Percentiles rank a stretch among this genome's conserved stretches.
Evolutionary conservation across 1,140 invertebrate genomes (phyloP).

Genomic region (Bombus balteatus): DNA sequence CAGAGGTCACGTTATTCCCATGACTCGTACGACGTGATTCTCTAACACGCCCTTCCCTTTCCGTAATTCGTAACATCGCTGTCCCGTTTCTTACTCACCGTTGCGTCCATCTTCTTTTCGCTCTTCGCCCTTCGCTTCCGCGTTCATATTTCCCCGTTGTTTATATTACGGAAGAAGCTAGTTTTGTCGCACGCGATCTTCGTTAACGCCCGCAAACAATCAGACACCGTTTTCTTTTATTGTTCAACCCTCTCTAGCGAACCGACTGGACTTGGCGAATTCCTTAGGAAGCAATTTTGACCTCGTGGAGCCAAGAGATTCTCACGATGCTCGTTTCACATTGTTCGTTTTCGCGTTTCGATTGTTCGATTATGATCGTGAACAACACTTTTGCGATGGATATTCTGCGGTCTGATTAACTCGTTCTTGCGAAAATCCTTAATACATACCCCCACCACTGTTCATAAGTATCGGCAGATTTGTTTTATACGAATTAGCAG

Average conservation of each 20-base stretch:
- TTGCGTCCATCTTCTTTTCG: background rate
- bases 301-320: background rate
- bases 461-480: too few relatives aligned
- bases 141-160: background rate
- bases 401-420: background rate
- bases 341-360: background rate
- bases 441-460: too few relatives aligned
- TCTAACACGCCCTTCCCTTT: background rate
- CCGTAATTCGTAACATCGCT: background rate
- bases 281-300: background rate
- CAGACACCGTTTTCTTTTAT: slow-evolving; percentile 22
- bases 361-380: background rate
- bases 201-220: slow-evolving; percentile 6
- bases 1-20: slow-evolving; percentile 52
- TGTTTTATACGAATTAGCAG: too few relatives aligned
- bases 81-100: background rate
- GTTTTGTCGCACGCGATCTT: slow-evolving; percentile 17
- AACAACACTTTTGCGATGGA: background rate
- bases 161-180: background rate
- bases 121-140: background rate
- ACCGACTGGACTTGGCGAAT: too few relatives aligned
- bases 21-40: background rate
- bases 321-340: background rate
- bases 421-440: background rate
- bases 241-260: background rate